Conservation (phyloP, 2,888 invertebrate species). For the Apotomis capreana region DNA sequence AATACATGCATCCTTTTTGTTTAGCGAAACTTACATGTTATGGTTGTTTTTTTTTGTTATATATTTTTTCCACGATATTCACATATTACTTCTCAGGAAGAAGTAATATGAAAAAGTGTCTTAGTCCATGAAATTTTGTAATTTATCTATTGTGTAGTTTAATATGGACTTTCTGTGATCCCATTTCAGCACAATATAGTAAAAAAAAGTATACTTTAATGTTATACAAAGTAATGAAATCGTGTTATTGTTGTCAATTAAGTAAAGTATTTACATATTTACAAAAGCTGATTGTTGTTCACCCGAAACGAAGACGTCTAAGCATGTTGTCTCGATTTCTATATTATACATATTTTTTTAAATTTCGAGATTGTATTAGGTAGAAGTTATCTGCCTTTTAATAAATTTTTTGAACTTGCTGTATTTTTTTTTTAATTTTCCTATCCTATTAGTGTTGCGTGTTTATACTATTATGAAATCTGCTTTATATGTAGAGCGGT, state of each 20-base stretch:
- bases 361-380: conserved; percentile 52
- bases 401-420: conserved; percentile 53
- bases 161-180: conserved; percentile 17
- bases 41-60: background rate
- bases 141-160: conserved; percentile 8
- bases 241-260: conserved; percentile 48
- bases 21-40: background rate
- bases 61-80: background rate
- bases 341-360: conserved; percentile 49
- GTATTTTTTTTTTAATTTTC: conserved; percentile 34
- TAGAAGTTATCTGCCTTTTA: conserved; percentile 54
- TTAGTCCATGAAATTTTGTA: background rate
- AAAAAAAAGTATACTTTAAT: conserved; percentile 8
- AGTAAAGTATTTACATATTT: conserved; percentile 49
- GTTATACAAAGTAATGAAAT: conserved; percentile 35
- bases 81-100: background rate
- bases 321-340: conserved; percentile 46
- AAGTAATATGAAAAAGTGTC: background rate
- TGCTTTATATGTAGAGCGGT: too few relatives aligned
- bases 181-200: conserved; percentile 21
- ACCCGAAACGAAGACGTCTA: conserved; percentile 47
- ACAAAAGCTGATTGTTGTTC: conserved; percentile 48
- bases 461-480: too few relatives aligned
- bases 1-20: background rate
- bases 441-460: background rate